phyloP scores from a whole-genome alignment of 35 echinoderm and acorn worm genomes.

The Acanthaster planci region DNA sequence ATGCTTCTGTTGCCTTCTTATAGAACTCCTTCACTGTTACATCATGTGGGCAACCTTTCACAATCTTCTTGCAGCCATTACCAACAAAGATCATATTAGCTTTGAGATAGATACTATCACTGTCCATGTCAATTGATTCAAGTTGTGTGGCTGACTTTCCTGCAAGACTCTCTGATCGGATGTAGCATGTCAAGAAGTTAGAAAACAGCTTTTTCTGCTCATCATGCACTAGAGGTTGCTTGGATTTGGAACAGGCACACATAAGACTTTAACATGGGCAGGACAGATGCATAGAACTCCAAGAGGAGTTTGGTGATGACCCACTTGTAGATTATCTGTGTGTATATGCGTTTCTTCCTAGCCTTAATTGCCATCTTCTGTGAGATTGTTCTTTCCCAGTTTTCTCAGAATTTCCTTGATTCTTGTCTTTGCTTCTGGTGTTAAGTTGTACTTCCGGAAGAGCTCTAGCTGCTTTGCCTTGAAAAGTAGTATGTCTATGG shows the following conservation, averaged over 20 bases:
- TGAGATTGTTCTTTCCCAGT: conserved; percentile 4
- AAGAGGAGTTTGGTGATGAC: not conserved
- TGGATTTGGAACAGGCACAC: conserved; percentile 1
- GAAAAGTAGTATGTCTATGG: too few relatives aligned
- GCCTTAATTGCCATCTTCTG: conserved; percentile 30
- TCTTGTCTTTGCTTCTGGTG: not conserved
- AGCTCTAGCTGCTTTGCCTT: not conserved
- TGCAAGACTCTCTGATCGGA: not conserved
- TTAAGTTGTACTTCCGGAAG: not conserved
- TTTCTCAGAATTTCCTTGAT: not conserved
- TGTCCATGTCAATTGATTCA: not conserved
- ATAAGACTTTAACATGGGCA: conserved; percentile 9
- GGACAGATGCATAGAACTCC: conserved; percentile 6
- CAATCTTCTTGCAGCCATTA: not conserved
- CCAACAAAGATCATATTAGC: not conserved
- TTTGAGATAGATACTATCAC: not conserved
- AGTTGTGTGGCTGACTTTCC: not conserved
- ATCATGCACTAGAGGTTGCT: not conserved
- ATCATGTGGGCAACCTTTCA: not conserved
- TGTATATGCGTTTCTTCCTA: too few relatives aligned
- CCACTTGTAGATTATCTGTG: conserved; percentile 23
- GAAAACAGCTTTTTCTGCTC: not conserved
- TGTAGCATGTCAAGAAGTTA: conserved; percentile 3
- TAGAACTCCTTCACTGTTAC: not conserved
- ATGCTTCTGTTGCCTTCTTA: not conserved